Percentiles rank a stretch among this genome's conserved stretches.
Conservation (phyloP, 2,113 vertebrate genomes). For the Eonycteris spelaea region DNA sequence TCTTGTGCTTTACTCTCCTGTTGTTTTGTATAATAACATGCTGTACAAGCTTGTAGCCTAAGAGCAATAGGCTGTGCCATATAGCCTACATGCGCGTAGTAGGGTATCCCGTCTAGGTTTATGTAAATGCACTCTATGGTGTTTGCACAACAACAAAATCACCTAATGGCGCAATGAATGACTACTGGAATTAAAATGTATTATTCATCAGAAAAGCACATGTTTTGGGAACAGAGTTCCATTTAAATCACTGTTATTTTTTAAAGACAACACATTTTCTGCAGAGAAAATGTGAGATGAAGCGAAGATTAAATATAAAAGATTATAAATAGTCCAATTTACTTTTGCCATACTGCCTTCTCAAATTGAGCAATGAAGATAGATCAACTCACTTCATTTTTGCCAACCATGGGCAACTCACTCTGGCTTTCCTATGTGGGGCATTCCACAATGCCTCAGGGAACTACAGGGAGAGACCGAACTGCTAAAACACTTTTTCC, state of each 20-base stretch:
- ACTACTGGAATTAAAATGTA: slow-evolving; percentile 14
- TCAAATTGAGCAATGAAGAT: slow-evolving; percentile 35
- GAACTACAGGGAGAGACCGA: not conserved
- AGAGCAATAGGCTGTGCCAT: not conserved
- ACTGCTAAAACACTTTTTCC: not conserved
- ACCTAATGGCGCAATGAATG: not conserved
- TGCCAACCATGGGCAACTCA: not conserved
- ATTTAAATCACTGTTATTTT: not conserved
- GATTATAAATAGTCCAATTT: not conserved
- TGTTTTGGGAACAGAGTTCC: not conserved
- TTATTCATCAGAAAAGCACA: not conserved
- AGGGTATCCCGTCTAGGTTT: not conserved
- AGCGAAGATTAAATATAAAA: slow-evolving; percentile 16
- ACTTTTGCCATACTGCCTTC: not conserved
- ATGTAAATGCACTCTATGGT: not conserved
- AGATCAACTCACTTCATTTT: not conserved
- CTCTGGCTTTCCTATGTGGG: not conserved
- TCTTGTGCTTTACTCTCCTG: too few relatives aligned
- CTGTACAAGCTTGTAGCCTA: not conserved
- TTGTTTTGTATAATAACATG: not conserved
- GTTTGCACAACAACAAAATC: too few relatives aligned
- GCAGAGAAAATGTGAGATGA: not conserved
- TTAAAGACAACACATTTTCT: not conserved
- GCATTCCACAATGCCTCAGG: not conserved
- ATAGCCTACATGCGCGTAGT: not conserved